Base-by-base conservation (phyloP, 2,797 vertebrate species). In the Trachops cirrhosus region DNA sequence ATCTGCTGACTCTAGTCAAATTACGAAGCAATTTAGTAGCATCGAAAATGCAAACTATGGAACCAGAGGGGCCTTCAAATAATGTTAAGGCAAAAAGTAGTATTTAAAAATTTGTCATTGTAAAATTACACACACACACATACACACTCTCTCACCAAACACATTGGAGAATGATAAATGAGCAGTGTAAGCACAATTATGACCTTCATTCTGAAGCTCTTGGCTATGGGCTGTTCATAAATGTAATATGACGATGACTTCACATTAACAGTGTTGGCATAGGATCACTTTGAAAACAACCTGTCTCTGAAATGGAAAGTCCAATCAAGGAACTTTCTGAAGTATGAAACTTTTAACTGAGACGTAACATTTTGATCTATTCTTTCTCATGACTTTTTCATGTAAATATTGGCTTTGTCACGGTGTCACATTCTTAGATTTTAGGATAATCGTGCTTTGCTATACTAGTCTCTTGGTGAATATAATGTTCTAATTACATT, bases 241-340 rank as follows among this genome's bases (percentile, higher is more conserved):
- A 78, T 24, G 34, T 5, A 26, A 6, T 14, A 44, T 39, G 70
- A 9, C 26, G 50, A 44, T n/a, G 86, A 41, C 62, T 95, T 59
- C 59, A 41, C 37, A 34, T 75, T n/a, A 50, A 75, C 10, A 24
- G 41, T 91, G 83, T 70, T 96, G 39, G n/a, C 89, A 37, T 79
- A 89, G 89, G 91, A 70, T 96, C 29, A 4, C 70, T 88, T 92
- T n/a, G 67, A 52, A 82, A 75, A 94, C 52, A 77, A 26, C 26
- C 37, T 59, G 26, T 86, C 70, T 84, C 85, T 78, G 37, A 74
- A 73, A 74, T 75, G 88, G 64, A 37, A 93, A 96, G 48, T 77
- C 68, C 68, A 95, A 78, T 95, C 93, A 93, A 84, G 89, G 67
- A 68, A 89, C 80, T 96, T 97, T 95, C 91, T 90, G 83, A 93